These are phyloP conservation scores for Apamea crenata DNA, from an alignment of 2,888 invertebrate species.

Conservation along the genomic window DNA sequence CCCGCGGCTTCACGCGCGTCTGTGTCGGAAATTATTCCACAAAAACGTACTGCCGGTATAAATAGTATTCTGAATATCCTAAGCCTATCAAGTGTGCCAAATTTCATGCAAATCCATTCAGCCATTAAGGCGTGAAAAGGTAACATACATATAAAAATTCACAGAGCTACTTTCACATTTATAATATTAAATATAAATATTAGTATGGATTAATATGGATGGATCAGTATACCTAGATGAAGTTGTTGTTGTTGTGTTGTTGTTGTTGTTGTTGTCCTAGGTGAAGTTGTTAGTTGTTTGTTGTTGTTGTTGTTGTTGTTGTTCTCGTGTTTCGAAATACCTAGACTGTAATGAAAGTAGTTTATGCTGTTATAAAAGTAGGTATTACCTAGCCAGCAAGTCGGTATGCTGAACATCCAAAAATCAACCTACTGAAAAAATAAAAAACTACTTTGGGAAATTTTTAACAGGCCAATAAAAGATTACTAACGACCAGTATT, in stretches of 20 bases:
- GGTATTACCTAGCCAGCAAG: background rate
- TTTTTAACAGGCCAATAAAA: constrained; percentile 2
- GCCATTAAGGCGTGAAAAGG: no score
- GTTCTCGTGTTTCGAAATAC: background rate
- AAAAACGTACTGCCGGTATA: no score
- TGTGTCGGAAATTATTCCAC: background rate
- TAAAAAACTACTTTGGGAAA: background rate
- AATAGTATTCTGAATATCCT: no score
- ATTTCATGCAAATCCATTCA: background rate
- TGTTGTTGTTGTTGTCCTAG: no score
- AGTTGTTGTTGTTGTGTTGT: no score
- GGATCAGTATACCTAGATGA: no score
- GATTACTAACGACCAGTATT: background rate
- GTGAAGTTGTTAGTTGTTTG: background rate
- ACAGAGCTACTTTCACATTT: no score
- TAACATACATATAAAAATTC: no score
- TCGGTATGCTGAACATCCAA: background rate
- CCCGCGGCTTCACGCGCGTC: background rate
- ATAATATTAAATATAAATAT: no score
- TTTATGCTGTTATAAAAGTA: background rate
- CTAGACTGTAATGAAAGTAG: background rate
- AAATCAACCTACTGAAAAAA: background rate
- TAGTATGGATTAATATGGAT: no score
- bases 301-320: no score
- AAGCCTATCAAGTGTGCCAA: no score